Base-by-base conservation (phyloP, 1,140 invertebrate species). In the Scaptomyza hsui region DNA sequence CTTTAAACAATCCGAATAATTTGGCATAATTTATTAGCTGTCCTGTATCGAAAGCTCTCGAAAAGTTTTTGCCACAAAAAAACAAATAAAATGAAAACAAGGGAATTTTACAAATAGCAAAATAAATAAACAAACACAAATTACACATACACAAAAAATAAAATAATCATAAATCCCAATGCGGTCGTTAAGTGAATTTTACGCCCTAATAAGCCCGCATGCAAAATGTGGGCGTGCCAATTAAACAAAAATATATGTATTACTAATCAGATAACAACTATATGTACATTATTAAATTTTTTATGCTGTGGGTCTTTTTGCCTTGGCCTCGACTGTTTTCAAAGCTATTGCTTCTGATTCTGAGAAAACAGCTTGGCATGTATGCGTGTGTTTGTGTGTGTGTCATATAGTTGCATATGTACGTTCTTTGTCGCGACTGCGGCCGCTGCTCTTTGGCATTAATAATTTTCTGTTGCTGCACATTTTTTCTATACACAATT, bases 1-100 rank as follows among this genome's bases (percentile, higher is more conserved):
- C 78, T 79, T 78, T 82, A 78, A 82, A 78, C 75, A 83, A 83
- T 56, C 78, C 68, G 65, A 85, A 79, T 83, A 75, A 82, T 82
- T 83, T 78, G 72, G 67, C 68, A 79, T 85, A 79, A 83, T 83
- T 83, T 75, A 83, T 83, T 79, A 81, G 80, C 80, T 64, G 39
- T 78, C 78, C 72, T 60, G 52, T 15, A 75, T 49, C 39, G 65
- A 69, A 44, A 74, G 63, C 47, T 61, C 37, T 51, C 39, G 68
- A 77, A 24, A 81, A 76, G 52, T 5, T 5, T 80, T 77, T 72
- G 51, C 72, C 57, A 75, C 37, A 60, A 29, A 35, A 1, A n/a
- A 16, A 16, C 39, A 41, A 16, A 42, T 19, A 21, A 37, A 37
- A 37, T 37, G 4, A 21, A 18, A 69, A 51, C 26, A 55, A 55